Conservation (phyloP, 2,797 vertebrate species). For the Poecilia picta region DNA sequence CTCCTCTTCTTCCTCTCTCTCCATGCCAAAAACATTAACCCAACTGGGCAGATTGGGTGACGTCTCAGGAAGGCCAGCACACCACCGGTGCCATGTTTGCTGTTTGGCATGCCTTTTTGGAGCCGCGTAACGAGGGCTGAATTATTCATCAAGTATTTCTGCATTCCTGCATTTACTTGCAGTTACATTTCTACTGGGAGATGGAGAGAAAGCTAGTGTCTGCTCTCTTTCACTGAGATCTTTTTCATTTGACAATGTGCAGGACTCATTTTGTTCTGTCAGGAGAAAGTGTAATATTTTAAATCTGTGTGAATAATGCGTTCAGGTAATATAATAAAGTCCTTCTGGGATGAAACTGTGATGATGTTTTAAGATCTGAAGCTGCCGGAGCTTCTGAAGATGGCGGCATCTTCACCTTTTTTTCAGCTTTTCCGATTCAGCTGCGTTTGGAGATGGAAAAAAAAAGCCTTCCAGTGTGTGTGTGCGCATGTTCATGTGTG, state of each 20-base stretch:
- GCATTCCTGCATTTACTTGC: constrained; percentile 50
- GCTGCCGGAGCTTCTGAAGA: constrained; percentile 22
- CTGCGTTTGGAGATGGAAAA: constrained; percentile 44
- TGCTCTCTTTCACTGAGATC: constrained; percentile 27
- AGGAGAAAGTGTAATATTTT: neutral
- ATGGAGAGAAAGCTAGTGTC: constrained; percentile 6
- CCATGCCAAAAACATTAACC: constrained; percentile 46
- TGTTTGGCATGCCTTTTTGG: constrained; percentile 53
- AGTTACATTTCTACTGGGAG: constrained; percentile 38
- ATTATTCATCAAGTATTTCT: constrained; percentile 68
- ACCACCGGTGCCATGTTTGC: constrained; percentile 42
- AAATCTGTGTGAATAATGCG: constrained; percentile 21
- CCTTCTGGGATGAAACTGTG: constrained; percentile 24
- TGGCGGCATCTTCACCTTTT: constrained; percentile 54
- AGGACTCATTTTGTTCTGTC: neutral
- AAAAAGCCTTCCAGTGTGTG: constrained; percentile 27
- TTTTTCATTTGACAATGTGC: constrained; percentile 26
- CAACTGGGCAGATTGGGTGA: constrained; percentile 39
- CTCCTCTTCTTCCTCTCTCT: constrained; percentile 20
- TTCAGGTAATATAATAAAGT: constrained; percentile 35
- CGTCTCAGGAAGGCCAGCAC: constrained; percentile 59
- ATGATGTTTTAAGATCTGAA: constrained; percentile 36
- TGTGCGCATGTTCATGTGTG: neutral
- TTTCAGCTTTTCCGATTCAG: constrained; percentile 53
- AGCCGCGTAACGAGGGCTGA: constrained; percentile 49